Percentiles rank a stretch among this genome's conserved stretches.
phyloP scores from a whole-genome alignment of 1,140 invertebrate genomes.

The Magallana gigas region DNA sequence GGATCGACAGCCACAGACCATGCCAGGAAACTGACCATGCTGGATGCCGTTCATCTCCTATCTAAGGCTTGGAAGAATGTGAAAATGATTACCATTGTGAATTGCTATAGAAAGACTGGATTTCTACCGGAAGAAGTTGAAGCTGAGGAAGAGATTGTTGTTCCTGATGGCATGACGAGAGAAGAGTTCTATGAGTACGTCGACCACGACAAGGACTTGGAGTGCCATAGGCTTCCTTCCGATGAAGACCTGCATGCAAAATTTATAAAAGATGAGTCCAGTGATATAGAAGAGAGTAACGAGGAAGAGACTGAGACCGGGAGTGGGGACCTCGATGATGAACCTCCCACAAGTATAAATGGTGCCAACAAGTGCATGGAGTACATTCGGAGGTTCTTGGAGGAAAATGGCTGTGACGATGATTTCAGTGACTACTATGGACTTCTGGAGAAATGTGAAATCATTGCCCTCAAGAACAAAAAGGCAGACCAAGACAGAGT shows the following conservation, averaged over 20 bases:
- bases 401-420: no score
- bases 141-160: background rate
- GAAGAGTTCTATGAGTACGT: background rate
- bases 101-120: constrained; percentile 43
- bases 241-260: constrained; percentile 16
- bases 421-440: no score
- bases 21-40: constrained; percentile 21
- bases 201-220: background rate
- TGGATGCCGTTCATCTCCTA: constrained; percentile 46
- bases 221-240: background rate
- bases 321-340: no score
- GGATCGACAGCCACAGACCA: constrained; percentile 4
- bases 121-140: background rate
- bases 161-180: background rate
- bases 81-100: constrained; percentile 13
- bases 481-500: no score
- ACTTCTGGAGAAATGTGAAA: no score
- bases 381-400: no score
- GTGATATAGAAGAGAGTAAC: no score
- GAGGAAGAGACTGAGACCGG: no score
- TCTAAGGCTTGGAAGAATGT: constrained; percentile 45
- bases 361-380: no score
- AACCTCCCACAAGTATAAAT: no score
- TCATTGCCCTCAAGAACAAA: no score
- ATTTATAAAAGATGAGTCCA: background rate